Percentiles rank a stretch among this genome's conserved stretches.
Conservation (phyloP, 2,888 invertebrate genomes). For the Crepidodera aurea region DNA sequence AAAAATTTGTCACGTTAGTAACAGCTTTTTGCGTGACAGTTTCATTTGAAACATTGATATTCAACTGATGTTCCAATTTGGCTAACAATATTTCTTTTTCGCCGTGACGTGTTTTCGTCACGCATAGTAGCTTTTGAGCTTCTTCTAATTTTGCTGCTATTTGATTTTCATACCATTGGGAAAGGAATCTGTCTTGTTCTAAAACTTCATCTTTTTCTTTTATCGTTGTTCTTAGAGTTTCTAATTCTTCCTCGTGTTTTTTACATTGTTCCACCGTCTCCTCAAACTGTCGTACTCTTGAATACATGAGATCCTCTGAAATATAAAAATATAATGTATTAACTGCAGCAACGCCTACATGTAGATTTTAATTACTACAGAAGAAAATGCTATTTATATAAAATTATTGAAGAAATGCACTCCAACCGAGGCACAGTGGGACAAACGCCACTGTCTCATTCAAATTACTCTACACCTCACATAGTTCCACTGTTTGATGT, state of each 20-base stretch:
- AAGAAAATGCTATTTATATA: too few relatives aligned
- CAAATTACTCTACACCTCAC: too few relatives aligned
- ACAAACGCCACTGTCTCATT: too few relatives aligned
- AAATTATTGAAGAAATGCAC: too few relatives aligned
- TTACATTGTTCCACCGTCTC: slow-evolving; percentile 33
- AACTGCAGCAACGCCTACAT: too few relatives aligned
- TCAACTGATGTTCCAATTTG: slow-evolving; percentile 44
- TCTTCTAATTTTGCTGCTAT: slow-evolving; percentile 35
- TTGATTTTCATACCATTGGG: slow-evolving; percentile 39
- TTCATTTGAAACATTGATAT: slow-evolving; percentile 40
- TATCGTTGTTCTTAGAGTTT: slow-evolving; percentile 18
- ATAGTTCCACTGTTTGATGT: too few relatives aligned
- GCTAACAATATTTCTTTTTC: slow-evolving; percentile 42
- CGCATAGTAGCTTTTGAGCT: slow-evolving; percentile 38
- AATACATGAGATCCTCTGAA: slow-evolving; percentile 32
- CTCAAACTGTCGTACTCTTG: slow-evolving; percentile 34
- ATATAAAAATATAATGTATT: too few relatives aligned
- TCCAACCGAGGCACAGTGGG: too few relatives aligned
- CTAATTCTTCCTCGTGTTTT: slow-evolving; percentile 27
- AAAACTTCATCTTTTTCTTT: slow-evolving; percentile 38
- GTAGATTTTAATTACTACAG: too few relatives aligned
- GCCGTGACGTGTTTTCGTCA: slow-evolving; percentile 33
- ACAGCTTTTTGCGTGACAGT: slow-evolving; percentile 17
- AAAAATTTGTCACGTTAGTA: slow-evolving; percentile 16
- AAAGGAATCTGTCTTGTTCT: slow-evolving; percentile 42